A percentile compares a stretch with the other conserved stretches of the same genome.
Evolutionary conservation across 2,113 vertebrate species (phyloP).

Genomic region (Psophia crepitans): DNA sequence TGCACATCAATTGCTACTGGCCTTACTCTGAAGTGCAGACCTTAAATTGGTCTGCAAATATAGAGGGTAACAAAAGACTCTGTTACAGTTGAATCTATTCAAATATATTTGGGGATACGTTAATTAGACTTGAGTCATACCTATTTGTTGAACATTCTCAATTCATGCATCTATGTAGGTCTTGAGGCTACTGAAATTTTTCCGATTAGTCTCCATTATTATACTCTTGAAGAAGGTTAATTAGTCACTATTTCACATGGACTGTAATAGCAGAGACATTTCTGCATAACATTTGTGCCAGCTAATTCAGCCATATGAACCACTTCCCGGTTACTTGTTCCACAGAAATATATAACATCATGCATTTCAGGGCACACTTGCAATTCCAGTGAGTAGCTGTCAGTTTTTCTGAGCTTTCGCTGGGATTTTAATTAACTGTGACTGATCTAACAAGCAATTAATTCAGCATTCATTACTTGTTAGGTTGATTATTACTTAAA

Average conservation of each 20-base stretch:
- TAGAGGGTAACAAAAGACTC: background rate
- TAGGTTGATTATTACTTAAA: conserved; percentile 46
- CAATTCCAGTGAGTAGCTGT: conserved; percentile 6
- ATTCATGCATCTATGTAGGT: background rate
- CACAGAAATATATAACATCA: background rate
- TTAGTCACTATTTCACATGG: background rate
- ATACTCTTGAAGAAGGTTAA: background rate
- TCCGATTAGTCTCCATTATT: background rate
- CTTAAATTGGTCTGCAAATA: conserved; percentile 11
- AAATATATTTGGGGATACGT: background rate
- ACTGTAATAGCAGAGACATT: conserved; percentile 6
- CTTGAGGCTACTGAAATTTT: background rate
- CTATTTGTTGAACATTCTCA: background rate
- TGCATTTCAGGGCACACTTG: background rate
- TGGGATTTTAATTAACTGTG: conserved; percentile 46
- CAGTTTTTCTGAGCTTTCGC: conserved; percentile 11
- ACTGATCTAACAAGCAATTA: conserved; percentile 39
- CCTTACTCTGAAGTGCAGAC: conserved; percentile 25
- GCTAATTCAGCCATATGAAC: conserved; percentile 6
- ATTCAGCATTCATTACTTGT: conserved; percentile 50
- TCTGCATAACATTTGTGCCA: background rate
- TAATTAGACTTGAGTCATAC: conserved; percentile 10
- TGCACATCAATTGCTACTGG: conserved; percentile 28
- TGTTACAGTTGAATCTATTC: background rate
- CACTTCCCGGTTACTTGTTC: background rate